These are phyloP conservation scores for Dicroscelio sp. DNA, from an alignment of 2,888 invertebrate species.

Conservation along the genomic window DNA sequence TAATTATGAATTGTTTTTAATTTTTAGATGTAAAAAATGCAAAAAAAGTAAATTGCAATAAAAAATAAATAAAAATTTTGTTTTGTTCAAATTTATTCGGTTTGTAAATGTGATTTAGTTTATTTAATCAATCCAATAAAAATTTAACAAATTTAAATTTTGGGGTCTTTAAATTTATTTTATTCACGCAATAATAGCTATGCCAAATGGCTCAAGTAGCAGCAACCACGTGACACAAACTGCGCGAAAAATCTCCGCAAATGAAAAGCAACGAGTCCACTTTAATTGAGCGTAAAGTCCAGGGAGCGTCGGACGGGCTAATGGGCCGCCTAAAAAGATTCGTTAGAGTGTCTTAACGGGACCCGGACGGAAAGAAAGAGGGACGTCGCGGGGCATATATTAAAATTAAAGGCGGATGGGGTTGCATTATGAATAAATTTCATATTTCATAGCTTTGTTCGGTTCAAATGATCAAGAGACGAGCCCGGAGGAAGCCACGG, in stretches of 20 bases:
- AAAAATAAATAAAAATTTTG: too few species aligned
- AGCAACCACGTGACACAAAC: background rate
- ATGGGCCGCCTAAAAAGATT: slow-evolving; percentile 62
- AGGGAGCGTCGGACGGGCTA: slow-evolving; percentile 50
- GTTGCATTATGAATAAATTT: slow-evolving; percentile 72
- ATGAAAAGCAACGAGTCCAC: background rate
- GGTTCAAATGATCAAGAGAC: slow-evolving; percentile 41
- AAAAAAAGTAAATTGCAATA: too few species aligned
- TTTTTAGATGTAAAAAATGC: too few species aligned
- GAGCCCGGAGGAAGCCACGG: slow-evolving; percentile 43
- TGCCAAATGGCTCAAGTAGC: too few species aligned
- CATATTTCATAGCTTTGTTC: slow-evolving; percentile 71
- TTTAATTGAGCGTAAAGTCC: slow-evolving; percentile 70
- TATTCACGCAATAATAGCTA: too few species aligned
- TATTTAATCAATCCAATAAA: too few species aligned
- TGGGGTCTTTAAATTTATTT: too few species aligned
- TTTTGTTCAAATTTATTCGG: too few species aligned
- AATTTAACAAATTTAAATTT: too few species aligned
- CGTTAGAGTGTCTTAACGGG: slow-evolving; percentile 70
- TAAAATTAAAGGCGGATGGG: slow-evolving; percentile 67
- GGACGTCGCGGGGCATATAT: slow-evolving; percentile 58
- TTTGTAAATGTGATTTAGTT: too few species aligned
- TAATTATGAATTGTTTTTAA: background rate
- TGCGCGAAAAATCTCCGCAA: slow-evolving; percentile 27
- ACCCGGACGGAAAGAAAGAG: slow-evolving; percentile 49